These are phyloP conservation scores for Steinernema hermaphroditum DNA, from an alignment of 2,888 invertebrate species.

Conservation along the genomic window DNA sequence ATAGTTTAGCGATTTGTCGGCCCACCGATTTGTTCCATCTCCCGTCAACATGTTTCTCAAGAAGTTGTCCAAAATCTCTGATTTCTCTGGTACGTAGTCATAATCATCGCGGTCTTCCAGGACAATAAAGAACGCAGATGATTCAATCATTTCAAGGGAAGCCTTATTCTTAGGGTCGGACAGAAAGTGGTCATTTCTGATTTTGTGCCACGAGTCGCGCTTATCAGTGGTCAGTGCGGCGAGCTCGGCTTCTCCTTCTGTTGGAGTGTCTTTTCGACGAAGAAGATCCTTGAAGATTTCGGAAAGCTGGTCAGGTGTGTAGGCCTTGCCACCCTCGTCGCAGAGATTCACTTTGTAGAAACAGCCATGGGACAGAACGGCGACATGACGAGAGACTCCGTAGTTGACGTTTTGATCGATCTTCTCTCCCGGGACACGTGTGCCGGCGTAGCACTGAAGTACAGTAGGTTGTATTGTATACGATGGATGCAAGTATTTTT, in stretches of 20 bases:
- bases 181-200: constrained; percentile 57
- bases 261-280: constrained; percentile 40
- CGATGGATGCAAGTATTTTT: constrained; percentile 9
- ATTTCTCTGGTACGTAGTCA: constrained; percentile 48
- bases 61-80: constrained; percentile 48
- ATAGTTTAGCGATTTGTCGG: constrained; percentile 61
- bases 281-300: constrained; percentile 54
- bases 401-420: constrained; percentile 49
- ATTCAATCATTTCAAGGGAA: constrained; percentile 55
- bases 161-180: constrained; percentile 47
- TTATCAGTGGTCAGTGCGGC: constrained; percentile 56
- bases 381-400: constrained; percentile 48
- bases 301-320: neutral
- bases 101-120: constrained; percentile 51
- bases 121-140: constrained; percentile 50
- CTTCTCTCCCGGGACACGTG: constrained; percentile 50
- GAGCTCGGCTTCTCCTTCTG: constrained; percentile 45
- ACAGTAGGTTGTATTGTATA: too few species aligned
- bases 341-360: constrained; percentile 53
- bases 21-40: constrained; percentile 57
- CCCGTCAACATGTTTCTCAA: constrained; percentile 56
- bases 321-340: constrained; percentile 40
- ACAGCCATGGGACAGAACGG: constrained; percentile 48
- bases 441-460: constrained; percentile 43
- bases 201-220: constrained; percentile 51